Conservation (phyloP, 2,888 invertebrate genomes). For the Cremastinae sp. region DNA sequence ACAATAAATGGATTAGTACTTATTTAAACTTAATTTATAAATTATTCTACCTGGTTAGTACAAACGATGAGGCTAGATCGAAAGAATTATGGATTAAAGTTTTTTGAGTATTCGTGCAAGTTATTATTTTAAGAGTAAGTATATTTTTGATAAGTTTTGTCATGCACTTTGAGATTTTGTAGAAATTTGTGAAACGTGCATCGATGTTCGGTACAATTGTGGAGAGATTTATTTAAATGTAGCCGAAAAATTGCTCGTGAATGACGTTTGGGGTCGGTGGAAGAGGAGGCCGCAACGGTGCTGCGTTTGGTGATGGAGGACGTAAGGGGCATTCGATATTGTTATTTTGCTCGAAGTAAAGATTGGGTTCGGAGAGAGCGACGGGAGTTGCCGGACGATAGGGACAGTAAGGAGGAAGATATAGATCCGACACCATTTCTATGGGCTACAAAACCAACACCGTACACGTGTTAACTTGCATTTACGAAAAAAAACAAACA, state of each 20-base stretch:
- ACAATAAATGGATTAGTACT: slow-evolving; percentile 34
- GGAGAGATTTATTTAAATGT: slow-evolving; percentile 71
- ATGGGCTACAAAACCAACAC: slow-evolving; percentile 83
- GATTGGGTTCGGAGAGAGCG: slow-evolving; percentile 57
- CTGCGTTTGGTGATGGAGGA: slow-evolving; percentile 70
- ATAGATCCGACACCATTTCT: slow-evolving; percentile 89
- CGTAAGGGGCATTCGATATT: slow-evolving; percentile 77
- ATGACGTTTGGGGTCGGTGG: slow-evolving; percentile 82
- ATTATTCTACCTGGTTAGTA: slow-evolving; percentile 48
- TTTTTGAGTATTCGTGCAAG: slow-evolving; percentile 33
- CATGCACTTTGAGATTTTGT: slow-evolving; percentile 25
- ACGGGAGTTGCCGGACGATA: slow-evolving; percentile 79
- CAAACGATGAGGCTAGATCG: slow-evolving; percentile 16
- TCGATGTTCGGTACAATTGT: slow-evolving; percentile 20
- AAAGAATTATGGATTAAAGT: slow-evolving; percentile 9
- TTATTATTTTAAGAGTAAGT: slow-evolving; percentile 12
- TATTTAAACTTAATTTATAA: slow-evolving; percentile 41
- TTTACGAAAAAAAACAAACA: slow-evolving; percentile 80
- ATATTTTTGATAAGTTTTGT: slow-evolving; percentile 8
- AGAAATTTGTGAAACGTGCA: slow-evolving; percentile 38
- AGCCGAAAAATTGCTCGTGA: slow-evolving; percentile 82
- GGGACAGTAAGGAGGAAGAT: slow-evolving; percentile 83
- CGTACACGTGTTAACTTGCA: slow-evolving; percentile 66
- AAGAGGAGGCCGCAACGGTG: slow-evolving; percentile 76
- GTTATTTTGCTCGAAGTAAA: slow-evolving; percentile 76